Conservation (phyloP, 2,797 vertebrate genomes). For the Hozukius guyotensis region DNA sequence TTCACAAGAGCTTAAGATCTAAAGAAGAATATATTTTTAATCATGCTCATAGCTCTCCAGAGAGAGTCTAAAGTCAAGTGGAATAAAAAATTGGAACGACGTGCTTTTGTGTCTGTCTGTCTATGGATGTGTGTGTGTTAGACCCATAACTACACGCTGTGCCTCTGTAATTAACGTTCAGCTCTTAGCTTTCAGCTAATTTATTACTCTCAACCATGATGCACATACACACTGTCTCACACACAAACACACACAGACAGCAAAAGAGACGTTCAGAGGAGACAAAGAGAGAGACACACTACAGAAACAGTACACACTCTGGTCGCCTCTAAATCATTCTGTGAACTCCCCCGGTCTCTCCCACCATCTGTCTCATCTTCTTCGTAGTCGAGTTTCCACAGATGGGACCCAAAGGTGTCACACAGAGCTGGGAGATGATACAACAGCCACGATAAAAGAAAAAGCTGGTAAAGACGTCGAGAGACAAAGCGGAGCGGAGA, state of each 20-base stretch:
- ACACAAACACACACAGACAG: neutral
- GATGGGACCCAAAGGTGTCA: conserved; percentile 30
- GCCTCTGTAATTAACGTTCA: neutral
- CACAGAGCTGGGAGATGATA: conserved; percentile 16
- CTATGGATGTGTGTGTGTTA: neutral
- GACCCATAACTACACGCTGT: neutral
- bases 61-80: neutral
- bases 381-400: conserved; percentile 11
- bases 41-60: no score
- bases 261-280: neutral
- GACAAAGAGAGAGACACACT: neutral
- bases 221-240: neutral
- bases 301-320: neutral
- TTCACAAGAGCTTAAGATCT: no score
- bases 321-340: neutral
- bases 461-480: neutral
- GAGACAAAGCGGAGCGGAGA: neutral
- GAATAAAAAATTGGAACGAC: neutral
- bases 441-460: neutral
- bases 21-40: no score
- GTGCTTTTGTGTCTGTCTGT: neutral
- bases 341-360: neutral
- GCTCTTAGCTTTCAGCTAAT: neutral
- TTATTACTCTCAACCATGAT: neutral
- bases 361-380: conserved; percentile 46